A percentile compares a stretch with the other conserved stretches of the same genome.
Conservation (phyloP, 2,797 vertebrate species). For the Rhinogobio ventralis region DNA sequence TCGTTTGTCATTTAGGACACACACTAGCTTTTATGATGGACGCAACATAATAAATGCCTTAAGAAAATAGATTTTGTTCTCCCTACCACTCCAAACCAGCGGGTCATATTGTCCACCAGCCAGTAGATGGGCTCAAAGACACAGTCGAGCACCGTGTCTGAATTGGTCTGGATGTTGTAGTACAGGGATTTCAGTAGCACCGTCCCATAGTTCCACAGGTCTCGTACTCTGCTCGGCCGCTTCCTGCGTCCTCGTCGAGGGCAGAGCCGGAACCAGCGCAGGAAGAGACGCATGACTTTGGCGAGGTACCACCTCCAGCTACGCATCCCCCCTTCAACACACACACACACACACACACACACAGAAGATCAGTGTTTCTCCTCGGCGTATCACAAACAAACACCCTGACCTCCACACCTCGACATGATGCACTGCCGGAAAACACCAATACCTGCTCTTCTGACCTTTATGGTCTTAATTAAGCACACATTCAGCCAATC, state of each 20-base stretch:
- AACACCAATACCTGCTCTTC: background rate
- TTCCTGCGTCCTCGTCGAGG: conserved; percentile 70
- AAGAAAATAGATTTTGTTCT: background rate
- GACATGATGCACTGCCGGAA: background rate
- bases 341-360: background rate
- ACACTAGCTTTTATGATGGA: background rate
- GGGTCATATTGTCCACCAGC: conserved; percentile 94
- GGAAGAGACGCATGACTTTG: conserved; percentile 82
- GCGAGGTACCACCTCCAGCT: conserved; percentile 86
- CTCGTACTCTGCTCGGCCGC: conserved; percentile 65
- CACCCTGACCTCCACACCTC: background rate
- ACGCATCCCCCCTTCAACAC: conserved; percentile 74
- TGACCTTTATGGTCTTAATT: background rate
- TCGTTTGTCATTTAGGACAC: too few relatives aligned
- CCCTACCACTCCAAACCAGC: conserved; percentile 97
- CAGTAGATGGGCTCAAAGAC: conserved; percentile 95
- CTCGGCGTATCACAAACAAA: background rate
- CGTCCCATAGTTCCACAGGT: conserved; percentile 86
- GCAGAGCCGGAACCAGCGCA: conserved; percentile 86
- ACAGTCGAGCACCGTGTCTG: conserved; percentile 89
- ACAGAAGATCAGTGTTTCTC: background rate
- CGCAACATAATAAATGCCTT: background rate
- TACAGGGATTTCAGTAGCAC: conserved; percentile 87
- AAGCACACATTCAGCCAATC: background rate
- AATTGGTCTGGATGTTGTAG: conserved; percentile 89